Evolutionary conservation across 2,888 invertebrate species (phyloP).

Genomic region (Blomia tropicalis): DNA sequence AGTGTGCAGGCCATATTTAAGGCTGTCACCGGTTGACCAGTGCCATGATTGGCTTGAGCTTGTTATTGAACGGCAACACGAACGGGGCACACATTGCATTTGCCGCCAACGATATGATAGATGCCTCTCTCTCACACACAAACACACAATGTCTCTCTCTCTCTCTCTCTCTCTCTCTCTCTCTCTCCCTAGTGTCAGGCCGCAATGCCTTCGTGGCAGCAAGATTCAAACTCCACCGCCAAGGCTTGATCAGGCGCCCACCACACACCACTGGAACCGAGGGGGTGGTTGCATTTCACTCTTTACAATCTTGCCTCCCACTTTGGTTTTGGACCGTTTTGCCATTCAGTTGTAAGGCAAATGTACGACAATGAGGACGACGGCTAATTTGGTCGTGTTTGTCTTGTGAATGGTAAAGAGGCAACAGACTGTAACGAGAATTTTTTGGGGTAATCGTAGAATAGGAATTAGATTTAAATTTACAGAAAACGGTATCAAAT

Average conservation of each 20-base stretch:
- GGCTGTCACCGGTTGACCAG: neutral
- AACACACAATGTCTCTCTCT: no score
- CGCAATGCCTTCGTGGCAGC: neutral
- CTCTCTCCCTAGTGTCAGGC: neutral
- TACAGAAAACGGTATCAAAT: neutral
- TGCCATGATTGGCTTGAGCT: neutral
- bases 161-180: no score
- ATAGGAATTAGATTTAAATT: slow-evolving; percentile 13
- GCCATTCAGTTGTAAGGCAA: neutral
- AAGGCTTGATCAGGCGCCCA: no score
- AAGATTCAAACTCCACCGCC: neutral
- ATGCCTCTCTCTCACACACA: no score
- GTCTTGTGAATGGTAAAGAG: neutral
- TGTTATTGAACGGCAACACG: neutral
- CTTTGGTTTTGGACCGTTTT: neutral
- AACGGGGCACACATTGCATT: neutral
- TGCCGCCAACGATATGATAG: neutral
- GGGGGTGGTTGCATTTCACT: no score
- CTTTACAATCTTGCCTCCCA: no score
- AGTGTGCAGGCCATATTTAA: neutral
- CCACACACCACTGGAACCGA: no score
- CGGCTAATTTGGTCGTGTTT: slow-evolving; percentile 5
- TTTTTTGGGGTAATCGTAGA: slow-evolving; percentile 6
- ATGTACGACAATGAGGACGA: no score
- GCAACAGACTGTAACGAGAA: slow-evolving; percentile 14